Conservation (phyloP, 1,140 invertebrate species). For the Coenobita brevimanus region DNA sequence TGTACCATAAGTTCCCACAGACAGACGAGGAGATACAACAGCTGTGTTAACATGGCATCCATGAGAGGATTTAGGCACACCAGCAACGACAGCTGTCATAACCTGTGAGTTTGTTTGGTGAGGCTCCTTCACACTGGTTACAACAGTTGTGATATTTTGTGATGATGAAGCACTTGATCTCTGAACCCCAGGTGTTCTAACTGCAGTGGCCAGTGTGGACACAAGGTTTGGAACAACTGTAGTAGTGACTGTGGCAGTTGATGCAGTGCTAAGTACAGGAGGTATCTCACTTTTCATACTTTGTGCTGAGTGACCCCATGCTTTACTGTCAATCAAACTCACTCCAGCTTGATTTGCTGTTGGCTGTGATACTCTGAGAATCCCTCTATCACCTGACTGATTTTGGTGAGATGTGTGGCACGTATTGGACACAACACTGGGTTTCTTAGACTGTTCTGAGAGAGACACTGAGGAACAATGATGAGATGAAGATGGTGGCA, state of each 20-base stretch:
- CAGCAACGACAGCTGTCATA: slow-evolving; percentile 28
- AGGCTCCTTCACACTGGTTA: slow-evolving; percentile 13
- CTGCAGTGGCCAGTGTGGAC: slow-evolving; percentile 19
- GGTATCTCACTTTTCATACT: neutral
- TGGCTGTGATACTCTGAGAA: neutral
- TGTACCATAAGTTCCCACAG: slow-evolving; percentile 13
- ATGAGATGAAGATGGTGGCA: too few relatives aligned
- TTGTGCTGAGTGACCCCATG: neutral
- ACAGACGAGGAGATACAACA: slow-evolving; percentile 21
- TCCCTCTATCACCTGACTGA: neutral
- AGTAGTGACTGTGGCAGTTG: neutral
- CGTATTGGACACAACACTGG: neutral
- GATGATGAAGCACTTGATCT: slow-evolving; percentile 1
- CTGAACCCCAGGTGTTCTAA: slow-evolving; percentile 21
- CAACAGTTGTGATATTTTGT: slow-evolving; percentile 12
- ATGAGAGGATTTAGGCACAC: slow-evolving; percentile 33
- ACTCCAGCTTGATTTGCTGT: neutral
- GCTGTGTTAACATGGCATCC: slow-evolving; percentile 39
- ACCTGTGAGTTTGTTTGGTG: slow-evolving; percentile 16
- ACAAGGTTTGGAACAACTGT: slow-evolving; percentile 10
- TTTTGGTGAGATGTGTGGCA: neutral
- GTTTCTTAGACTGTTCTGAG: too few relatives aligned
- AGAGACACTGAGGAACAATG: too few relatives aligned
- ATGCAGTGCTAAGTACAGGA: neutral
- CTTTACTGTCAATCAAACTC: slow-evolving; percentile 16